Conservation (phyloP, 1,140 invertebrate species). For the Listronotus bonariensis region DNA sequence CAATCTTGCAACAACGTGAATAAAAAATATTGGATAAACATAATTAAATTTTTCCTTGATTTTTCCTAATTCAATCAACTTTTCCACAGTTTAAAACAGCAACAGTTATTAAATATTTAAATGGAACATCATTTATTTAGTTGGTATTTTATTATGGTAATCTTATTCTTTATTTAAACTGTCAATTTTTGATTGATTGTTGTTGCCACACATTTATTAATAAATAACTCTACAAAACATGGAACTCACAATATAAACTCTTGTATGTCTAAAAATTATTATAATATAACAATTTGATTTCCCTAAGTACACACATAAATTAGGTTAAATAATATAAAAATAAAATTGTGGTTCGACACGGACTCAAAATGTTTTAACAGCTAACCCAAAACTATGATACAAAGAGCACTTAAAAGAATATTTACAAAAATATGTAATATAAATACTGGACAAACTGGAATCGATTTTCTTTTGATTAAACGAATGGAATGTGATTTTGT, state of each 20-base stretch:
- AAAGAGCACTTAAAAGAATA: constrained; percentile 16
- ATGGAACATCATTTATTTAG: no score
- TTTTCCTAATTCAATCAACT: no score
- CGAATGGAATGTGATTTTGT: constrained; percentile 27
- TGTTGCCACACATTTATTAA: constrained; percentile 9
- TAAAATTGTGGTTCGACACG: constrained; percentile 41
- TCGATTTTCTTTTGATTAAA: constrained; percentile 11
- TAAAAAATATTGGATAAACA: no score
- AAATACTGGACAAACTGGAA: constrained; percentile 33
- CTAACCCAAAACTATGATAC: constrained; percentile 26
- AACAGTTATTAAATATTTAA: no score
- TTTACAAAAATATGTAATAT: constrained; percentile 21
- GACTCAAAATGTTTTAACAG: constrained; percentile 29
- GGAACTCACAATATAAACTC: constrained; percentile 55
- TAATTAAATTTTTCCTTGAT: no score
- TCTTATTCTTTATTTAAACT: background rate
- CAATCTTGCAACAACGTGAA: no score
- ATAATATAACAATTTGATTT: constrained; percentile 53
- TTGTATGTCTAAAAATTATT: constrained; percentile 53
- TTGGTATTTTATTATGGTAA: background rate
- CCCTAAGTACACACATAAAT: constrained; percentile 51
- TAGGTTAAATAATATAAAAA: constrained; percentile 39
- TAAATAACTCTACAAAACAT: constrained; percentile 55
- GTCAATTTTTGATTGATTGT: background rate
- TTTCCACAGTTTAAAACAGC: no score